phyloP scores from a whole-genome alignment of 2,797 vertebrate genomes.

The Melanotaenia trifasciata region DNA sequence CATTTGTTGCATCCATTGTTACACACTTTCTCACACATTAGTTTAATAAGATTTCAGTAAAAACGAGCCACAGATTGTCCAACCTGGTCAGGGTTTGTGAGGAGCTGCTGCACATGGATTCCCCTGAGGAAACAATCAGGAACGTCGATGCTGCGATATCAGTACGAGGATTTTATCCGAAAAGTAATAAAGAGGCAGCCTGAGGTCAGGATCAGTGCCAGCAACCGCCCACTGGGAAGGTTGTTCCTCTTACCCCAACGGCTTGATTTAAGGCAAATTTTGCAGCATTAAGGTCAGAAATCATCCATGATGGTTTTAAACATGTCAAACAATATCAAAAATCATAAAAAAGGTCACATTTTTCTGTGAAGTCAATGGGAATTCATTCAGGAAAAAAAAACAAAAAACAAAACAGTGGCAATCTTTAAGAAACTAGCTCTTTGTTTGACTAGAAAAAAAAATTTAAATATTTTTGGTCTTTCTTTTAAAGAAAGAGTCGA shows the following conservation, averaged over 20 bases:
- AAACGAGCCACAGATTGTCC: constrained; percentile 44
- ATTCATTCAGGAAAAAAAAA: neutral
- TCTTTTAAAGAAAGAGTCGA: constrained; percentile 61
- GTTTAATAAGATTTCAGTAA: constrained; percentile 3
- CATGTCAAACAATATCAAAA: no score
- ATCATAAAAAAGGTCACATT: neutral
- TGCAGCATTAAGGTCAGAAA: no score
- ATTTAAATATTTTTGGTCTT: constrained; percentile 61
- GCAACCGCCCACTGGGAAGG: neutral
- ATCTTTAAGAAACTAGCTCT: no score
- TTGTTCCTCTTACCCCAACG: neutral
- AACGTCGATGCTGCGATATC: neutral
- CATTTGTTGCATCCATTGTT: constrained; percentile 2
- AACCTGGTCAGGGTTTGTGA: constrained; percentile 6
- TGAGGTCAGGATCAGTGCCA: neutral
- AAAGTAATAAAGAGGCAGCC: neutral
- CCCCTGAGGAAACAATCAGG: neutral
- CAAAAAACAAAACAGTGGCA: no score
- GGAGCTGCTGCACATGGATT: constrained; percentile 3
- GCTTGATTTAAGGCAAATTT: constrained; percentile 14
- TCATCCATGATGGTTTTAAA: no score
- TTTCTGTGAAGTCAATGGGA: neutral
- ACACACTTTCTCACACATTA: neutral
- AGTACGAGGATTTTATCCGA: no score
- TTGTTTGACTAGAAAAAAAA: constrained; percentile 24